Percentiles rank a stretch among this genome's conserved stretches.
These are phyloP conservation scores for Thera obeliscata DNA, from an alignment of 2,888 invertebrate species.

Conservation along the genomic window DNA sequence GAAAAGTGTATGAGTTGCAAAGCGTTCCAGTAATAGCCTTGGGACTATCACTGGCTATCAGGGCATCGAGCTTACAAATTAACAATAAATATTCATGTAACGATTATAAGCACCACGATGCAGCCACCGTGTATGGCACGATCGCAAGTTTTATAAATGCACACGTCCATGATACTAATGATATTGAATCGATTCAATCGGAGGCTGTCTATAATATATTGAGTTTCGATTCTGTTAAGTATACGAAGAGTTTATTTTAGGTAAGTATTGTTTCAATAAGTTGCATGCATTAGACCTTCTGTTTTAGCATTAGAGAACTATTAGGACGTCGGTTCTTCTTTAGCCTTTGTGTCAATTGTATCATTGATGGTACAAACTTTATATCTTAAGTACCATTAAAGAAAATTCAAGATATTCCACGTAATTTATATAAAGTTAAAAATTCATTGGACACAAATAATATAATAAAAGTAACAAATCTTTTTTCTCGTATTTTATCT, in stretches of 20 bases:
- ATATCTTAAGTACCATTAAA: too few species aligned
- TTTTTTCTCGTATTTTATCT: too few species aligned
- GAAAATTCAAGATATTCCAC: too few species aligned
- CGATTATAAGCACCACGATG: slow-evolving; percentile 58
- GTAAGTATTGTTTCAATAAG: neutral
- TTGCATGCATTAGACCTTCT: too few species aligned
- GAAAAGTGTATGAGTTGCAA: too few species aligned
- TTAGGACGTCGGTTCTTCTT: too few species aligned
- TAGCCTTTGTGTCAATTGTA: too few species aligned
- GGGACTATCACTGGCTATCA: slow-evolving; percentile 24
- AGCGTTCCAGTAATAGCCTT: slow-evolving; percentile 8
- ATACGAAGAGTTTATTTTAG: neutral
- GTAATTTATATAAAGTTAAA: too few species aligned
- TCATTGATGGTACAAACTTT: too few species aligned
- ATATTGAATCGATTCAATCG: slow-evolving; percentile 39
- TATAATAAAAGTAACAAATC: too few species aligned
- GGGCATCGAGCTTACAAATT: slow-evolving; percentile 62
- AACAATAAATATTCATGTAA: slow-evolving; percentile 80
- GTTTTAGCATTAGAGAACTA: too few species aligned
- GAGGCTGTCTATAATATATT: slow-evolving; percentile 16
- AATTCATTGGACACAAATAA: too few species aligned
- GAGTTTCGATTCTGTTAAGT: neutral
- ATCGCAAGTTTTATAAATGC: slow-evolving; percentile 53
- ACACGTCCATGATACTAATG: slow-evolving; percentile 46
- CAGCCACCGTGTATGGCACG: slow-evolving; percentile 52